phyloP scores from a whole-genome alignment of 2,888 invertebrate species.

The Eupithecia pulchellata region DNA sequence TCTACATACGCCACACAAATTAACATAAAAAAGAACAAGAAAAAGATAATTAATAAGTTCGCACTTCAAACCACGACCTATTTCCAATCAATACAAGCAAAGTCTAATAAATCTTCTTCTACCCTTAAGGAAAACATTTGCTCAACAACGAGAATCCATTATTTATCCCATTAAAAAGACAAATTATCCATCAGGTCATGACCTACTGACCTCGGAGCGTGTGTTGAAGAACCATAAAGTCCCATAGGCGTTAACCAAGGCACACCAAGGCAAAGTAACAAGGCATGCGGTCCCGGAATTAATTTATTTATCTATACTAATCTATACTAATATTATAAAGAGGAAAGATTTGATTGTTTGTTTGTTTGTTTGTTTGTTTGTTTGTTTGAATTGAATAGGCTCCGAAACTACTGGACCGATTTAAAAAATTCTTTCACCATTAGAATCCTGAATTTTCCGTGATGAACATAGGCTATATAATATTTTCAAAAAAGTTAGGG shows the following conservation, averaged over 20 bases:
- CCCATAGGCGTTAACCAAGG: background rate
- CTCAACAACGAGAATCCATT: constrained; percentile 26
- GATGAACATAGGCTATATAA: too few relatives aligned
- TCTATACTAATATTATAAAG: too few relatives aligned
- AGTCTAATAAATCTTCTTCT: constrained; percentile 15
- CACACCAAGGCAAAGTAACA: too few relatives aligned
- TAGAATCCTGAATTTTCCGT: too few relatives aligned
- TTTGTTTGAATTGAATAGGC: too few relatives aligned
- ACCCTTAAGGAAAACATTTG: constrained; percentile 16
- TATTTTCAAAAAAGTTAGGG: too few relatives aligned
- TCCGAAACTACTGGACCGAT: too few relatives aligned
- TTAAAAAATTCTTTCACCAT: too few relatives aligned
- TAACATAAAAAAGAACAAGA: background rate
- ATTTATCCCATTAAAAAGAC: constrained; percentile 26
- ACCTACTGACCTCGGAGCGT: constrained; percentile 28
- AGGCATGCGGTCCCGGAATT: background rate
- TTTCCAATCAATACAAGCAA: background rate
- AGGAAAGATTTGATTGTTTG: too few relatives aligned
- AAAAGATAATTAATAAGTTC: background rate
- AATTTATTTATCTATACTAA: too few relatives aligned
- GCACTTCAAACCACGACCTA: background rate
- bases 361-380: too few relatives aligned
- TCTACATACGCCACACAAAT: too few relatives aligned
- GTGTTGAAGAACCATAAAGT: constrained; percentile 16
- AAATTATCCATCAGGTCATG: constrained; percentile 31